These are phyloP conservation scores for Brachionus rubens DNA, from an alignment of 1,140 invertebrate genomes.

Conservation along the genomic window DNA sequence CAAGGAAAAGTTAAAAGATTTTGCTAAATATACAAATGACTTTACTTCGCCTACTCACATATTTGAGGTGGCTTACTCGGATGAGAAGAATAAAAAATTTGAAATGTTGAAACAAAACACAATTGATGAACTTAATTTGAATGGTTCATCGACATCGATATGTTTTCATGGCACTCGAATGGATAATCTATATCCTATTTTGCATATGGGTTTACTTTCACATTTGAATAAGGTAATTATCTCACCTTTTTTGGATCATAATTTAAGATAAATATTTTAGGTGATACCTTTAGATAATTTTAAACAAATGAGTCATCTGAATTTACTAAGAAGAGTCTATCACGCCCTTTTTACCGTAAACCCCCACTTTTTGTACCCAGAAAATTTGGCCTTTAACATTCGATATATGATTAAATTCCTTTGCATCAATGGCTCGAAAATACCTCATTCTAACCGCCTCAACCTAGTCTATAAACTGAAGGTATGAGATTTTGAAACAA, in stretches of 20 bases:
- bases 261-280: no score
- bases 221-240: slow-evolving; percentile 72
- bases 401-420: no score
- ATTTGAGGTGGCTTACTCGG: slow-evolving; percentile 55
- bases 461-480: no score
- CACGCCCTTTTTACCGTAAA: no score
- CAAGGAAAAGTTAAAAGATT: slow-evolving; percentile 53
- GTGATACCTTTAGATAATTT: no score
- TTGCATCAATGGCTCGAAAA: no score
- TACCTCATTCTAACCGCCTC: no score
- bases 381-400: no score
- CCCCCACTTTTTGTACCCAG: no score
- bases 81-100: slow-evolving; percentile 53
- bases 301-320: no score
- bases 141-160: slow-evolving; percentile 21
- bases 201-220: slow-evolving; percentile 73
- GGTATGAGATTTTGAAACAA: no score
- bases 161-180: slow-evolving; percentile 75
- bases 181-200: slow-evolving; percentile 77
- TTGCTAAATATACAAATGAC: slow-evolving; percentile 55
- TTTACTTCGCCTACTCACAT: slow-evolving; percentile 55
- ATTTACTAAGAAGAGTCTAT: no score
- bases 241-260: slow-evolving; percentile 45
- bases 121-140: slow-evolving; percentile 51
- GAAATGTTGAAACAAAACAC: slow-evolving; percentile 48